Conservation (phyloP, 2,113 vertebrate species). For the Equus przewalskii region DNA sequence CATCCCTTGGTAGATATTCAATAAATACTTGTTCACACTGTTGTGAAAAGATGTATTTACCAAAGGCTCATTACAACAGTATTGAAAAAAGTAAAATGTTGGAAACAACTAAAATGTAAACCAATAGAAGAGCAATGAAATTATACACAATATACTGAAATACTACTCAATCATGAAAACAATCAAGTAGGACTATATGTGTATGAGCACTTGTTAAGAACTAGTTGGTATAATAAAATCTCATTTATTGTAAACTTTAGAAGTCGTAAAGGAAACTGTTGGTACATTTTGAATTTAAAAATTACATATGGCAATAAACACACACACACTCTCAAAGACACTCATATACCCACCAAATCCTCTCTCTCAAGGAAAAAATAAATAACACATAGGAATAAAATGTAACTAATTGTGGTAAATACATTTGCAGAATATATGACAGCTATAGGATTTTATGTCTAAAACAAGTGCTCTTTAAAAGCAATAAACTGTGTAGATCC, state of each 20-base stretch:
- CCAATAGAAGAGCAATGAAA: not conserved
- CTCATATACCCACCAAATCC: not conserved
- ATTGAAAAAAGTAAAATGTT: not conserved
- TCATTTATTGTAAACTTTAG: not conserved
- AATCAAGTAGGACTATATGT: not conserved
- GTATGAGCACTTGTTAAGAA: not conserved
- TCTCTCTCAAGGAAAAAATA: not conserved
- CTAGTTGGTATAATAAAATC: not conserved
- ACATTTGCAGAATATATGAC: not conserved
- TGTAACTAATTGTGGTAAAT: not conserved
- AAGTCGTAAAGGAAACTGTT: not conserved
- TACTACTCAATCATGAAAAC: not conserved
- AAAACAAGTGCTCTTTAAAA: not conserved
- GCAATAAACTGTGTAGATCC: not conserved
- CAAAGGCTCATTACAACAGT: not conserved
- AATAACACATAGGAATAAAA: not conserved
- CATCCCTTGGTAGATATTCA: not conserved
- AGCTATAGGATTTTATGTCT: not conserved
- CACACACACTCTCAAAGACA: not conserved
- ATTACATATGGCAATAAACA: not conserved
- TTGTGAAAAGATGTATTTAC: not conserved
- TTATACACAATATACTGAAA: not conserved
- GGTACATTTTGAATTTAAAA: not conserved
- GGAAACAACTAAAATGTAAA: conserved; percentile 21
- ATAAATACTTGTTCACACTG: not conserved